Conservation (phyloP, 2,797 vertebrate species). For the Bufotes viridis region DNA sequence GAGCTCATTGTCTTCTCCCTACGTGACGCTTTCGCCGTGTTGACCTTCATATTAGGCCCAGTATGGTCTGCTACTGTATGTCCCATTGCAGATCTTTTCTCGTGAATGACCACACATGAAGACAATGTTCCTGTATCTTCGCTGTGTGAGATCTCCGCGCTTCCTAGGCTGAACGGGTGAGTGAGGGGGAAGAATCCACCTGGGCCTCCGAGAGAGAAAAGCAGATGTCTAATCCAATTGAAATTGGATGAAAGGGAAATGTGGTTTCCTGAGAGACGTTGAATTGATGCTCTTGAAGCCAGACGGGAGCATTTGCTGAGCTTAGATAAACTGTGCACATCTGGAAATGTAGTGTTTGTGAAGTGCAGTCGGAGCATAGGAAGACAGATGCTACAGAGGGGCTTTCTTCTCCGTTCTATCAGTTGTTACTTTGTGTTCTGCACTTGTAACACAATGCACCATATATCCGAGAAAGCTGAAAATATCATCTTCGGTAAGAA, state of each 20-base stretch:
- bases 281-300: slow-evolving; percentile 13
- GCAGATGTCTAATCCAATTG: slow-evolving; percentile 33
- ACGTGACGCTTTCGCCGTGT: background rate
- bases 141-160: background rate
- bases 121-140: too few species aligned
- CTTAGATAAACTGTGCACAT: slow-evolving; percentile 44
- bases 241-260: slow-evolving; percentile 22
- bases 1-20: background rate
- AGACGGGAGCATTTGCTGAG: slow-evolving; percentile 28
- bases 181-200: slow-evolving; percentile 17
- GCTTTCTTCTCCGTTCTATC: background rate
- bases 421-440: slow-evolving; percentile 24
- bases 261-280: slow-evolving; percentile 27
- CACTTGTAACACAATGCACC: slow-evolving; percentile 15
- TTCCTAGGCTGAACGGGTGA: background rate
- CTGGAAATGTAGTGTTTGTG: slow-evolving; percentile 43
- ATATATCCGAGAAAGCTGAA: slow-evolving; percentile 22
- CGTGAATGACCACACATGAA: background rate
- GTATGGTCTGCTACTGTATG: background rate
- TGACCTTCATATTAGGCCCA: background rate
- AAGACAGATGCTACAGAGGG: slow-evolving; percentile 31
- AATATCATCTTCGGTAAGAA: slow-evolving; percentile 3
- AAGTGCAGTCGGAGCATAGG: slow-evolving; percentile 1
- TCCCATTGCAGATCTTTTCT: background rate
- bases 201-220: slow-evolving; percentile 24